Evolutionary conservation across 1,140 invertebrate genomes (phyloP).

Genomic region (Ceratina australensis): DNA sequence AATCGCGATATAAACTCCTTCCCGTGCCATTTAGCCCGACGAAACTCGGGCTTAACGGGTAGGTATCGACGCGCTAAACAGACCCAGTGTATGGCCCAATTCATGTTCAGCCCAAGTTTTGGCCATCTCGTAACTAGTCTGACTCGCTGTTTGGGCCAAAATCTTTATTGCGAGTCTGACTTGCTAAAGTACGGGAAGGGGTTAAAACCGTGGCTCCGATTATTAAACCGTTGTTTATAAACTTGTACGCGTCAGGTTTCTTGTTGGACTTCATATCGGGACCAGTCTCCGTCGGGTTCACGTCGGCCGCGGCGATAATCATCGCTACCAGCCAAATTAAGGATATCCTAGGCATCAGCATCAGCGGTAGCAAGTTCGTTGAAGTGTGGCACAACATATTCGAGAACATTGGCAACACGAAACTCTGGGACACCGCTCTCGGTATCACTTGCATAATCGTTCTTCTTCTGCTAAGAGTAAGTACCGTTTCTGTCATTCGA

Average conservation of each 20-base stretch:
- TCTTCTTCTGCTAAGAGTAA: slow-evolving; percentile 85
- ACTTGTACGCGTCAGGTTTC: slow-evolving; percentile 83
- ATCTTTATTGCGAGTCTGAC: no score
- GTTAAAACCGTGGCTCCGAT: no score
- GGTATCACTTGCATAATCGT: slow-evolving; percentile 85
- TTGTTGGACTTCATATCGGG: slow-evolving; percentile 94
- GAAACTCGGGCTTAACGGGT: no score
- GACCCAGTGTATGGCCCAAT: no score
- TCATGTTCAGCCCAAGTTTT: no score
- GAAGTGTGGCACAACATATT: slow-evolving; percentile 83
- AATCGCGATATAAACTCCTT: no score
- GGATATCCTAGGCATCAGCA: slow-evolving; percentile 86
- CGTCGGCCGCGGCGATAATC: slow-evolving; percentile 93
- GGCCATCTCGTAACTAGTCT: no score
- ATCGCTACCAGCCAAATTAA: slow-evolving; percentile 93
- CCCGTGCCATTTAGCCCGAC: no score
- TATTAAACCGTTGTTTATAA: no score
- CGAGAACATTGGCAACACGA: slow-evolving; percentile 84
- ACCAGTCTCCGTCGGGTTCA: slow-evolving; percentile 94
- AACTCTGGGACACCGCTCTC: slow-evolving; percentile 84
- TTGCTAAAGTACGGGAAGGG: no score
- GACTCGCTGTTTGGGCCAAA: no score
- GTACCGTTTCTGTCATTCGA: slow-evolving; percentile 49
- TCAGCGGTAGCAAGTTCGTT: slow-evolving; percentile 84
- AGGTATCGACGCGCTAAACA: no score